Evolutionary conservation across 2,888 invertebrate species (phyloP).

Genomic region (Nipponacmea schrenckii): DNA sequence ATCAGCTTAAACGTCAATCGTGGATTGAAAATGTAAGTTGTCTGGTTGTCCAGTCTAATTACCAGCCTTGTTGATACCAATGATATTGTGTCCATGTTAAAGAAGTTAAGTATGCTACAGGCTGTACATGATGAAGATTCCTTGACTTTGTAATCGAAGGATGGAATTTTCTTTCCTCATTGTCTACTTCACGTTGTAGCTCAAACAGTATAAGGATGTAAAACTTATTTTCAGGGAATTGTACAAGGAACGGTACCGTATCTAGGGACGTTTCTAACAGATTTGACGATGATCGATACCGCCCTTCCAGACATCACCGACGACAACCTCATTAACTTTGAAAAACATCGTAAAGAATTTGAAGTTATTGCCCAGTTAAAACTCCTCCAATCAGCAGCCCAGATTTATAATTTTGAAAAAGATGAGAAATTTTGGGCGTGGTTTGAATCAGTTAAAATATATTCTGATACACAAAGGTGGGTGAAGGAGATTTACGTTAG

Average conservation of each 20-base stretch:
- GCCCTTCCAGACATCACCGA: conserved; percentile 73
- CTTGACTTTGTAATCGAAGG: too few species aligned
- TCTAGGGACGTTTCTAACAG: conserved; percentile 96
- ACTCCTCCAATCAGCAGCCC: conserved; percentile 93
- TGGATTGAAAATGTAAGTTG: conserved; percentile 60
- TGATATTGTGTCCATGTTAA: neutral
- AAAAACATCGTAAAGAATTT: conserved; percentile 97
- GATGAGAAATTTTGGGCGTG: conserved; percentile 92
- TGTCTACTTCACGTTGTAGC: neutral
- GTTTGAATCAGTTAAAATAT: conserved; percentile 90
- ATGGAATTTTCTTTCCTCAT: too few species aligned
- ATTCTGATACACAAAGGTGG: conserved; percentile 92
- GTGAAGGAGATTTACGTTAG: conserved; percentile 1
- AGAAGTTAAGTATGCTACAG: neutral
- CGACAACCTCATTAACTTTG: conserved; percentile 91
- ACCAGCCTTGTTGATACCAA: conserved; percentile 16
- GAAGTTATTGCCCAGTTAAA: conserved; percentile 97
- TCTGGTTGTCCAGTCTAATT: neutral
- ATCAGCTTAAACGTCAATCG: conserved; percentile 54
- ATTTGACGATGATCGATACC: conserved; percentile 98
- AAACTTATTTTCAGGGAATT: conserved; percentile 47
- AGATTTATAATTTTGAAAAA: conserved; percentile 88
- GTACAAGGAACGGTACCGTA: conserved; percentile 91
- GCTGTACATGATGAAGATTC: too few species aligned
- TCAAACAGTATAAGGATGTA: neutral